Evolutionary conservation across 2,888 invertebrate species (phyloP).

Genomic region (Patella ulyssiponensis): DNA sequence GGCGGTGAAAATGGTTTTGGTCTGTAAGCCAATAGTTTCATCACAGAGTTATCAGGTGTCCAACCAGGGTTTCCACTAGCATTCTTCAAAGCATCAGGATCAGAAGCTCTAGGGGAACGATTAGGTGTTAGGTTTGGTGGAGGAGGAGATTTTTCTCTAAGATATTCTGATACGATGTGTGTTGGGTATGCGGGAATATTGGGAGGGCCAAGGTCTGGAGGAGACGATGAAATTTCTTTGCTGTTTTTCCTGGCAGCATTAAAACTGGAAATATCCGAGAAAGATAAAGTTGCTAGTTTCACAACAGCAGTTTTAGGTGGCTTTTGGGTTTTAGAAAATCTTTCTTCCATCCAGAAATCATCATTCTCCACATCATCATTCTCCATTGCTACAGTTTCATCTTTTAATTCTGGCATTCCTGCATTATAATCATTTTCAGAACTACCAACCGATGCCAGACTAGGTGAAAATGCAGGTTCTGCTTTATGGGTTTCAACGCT

Average conservation of each 20-base stretch:
- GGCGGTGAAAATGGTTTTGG: not conserved
- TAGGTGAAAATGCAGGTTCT: conserved; percentile 16
- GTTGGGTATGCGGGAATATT: conserved; percentile 27
- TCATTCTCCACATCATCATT: not conserved
- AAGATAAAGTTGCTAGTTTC: conserved; percentile 41
- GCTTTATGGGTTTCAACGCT: conserved; percentile 40
- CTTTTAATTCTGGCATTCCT: conserved; percentile 8
- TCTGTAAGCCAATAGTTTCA: not conserved
- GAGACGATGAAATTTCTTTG: conserved; percentile 28
- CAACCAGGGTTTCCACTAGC: not conserved
- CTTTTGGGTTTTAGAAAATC: not conserved
- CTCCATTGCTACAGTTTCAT: not conserved
- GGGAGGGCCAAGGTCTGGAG: conserved; percentile 51
- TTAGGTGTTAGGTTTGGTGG: conserved; percentile 41
- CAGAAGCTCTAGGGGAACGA: conserved; percentile 36
- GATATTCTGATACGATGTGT: not conserved
- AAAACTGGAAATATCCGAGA: conserved; percentile 38
- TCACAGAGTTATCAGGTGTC: not conserved
- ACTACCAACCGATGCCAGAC: conserved; percentile 18
- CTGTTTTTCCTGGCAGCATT: conserved; percentile 8
- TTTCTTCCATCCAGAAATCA: conserved; percentile 11
- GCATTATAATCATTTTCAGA: conserved; percentile 17
- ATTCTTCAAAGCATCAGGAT: not conserved
- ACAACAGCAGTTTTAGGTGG: conserved; percentile 46
- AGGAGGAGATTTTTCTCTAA: conserved; percentile 2